Evolutionary conservation across 2,797 vertebrate species (phyloP).

Genomic region (Chelon auratus): DNA sequence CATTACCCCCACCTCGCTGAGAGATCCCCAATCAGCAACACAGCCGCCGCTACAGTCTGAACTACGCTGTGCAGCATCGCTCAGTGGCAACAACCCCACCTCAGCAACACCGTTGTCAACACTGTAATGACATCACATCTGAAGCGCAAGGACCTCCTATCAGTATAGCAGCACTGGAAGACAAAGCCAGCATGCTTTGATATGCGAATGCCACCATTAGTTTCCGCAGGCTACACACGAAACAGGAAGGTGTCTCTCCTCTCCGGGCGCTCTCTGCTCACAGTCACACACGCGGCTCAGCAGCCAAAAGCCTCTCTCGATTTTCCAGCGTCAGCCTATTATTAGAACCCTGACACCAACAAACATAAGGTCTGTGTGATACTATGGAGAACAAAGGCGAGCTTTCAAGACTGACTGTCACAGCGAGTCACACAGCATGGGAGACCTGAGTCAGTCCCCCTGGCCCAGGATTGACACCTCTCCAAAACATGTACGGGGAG

Average conservation of each 20-base stretch:
- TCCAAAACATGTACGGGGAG: constrained; percentile 32
- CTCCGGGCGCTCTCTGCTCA: constrained; percentile 37
- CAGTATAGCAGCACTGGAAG: constrained; percentile 39
- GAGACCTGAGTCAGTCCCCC: constrained; percentile 44
- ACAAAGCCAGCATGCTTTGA: constrained; percentile 38
- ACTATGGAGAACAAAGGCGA: constrained; percentile 67
- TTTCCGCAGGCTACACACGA: constrained; percentile 6
- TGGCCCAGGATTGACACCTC: constrained; percentile 56
- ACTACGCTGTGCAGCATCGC: constrained; percentile 69
- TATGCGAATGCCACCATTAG: no score
- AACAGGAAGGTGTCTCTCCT: constrained; percentile 45
- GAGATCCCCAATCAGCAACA: constrained; percentile 75
- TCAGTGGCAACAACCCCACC: constrained; percentile 77
- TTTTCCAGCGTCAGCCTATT: constrained; percentile 70
- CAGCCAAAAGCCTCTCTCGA: constrained; percentile 53
- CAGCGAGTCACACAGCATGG: constrained; percentile 36
- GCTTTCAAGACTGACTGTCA: constrained; percentile 58
- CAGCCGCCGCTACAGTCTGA: constrained; percentile 65
- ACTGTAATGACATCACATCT: constrained; percentile 77
- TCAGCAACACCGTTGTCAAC: constrained; percentile 76
- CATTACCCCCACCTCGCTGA: constrained; percentile 76
- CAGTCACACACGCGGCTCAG: constrained; percentile 38
- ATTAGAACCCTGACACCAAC: constrained; percentile 70
- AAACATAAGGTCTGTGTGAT: constrained; percentile 56
- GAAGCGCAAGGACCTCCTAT: constrained; percentile 58